Base-by-base conservation (phyloP, 2,888 invertebrate species). In the Arctia plantaginis region DNA sequence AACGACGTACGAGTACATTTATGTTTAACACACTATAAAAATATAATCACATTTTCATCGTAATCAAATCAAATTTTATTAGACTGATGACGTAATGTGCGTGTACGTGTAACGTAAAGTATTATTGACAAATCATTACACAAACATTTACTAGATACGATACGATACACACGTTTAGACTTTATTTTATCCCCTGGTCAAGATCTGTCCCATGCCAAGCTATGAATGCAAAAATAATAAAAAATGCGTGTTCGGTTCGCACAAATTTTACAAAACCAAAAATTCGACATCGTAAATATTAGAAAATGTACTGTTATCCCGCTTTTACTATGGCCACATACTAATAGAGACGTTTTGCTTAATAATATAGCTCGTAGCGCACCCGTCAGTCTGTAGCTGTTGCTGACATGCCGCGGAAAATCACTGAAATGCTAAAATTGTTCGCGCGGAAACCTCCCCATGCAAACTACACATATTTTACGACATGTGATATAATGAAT, bases 391-490 rank as follows among this genome's bases (percentile, higher is more conserved):
- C 74, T 71, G 76, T 72, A 71, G 77, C 81, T 82, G 83, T 41
- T 65, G 77, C 85, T 80, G 85, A 82, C 83, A 76, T 71, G 75
- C 51, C 70, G 66, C 59, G 77, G 76, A 74, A 81, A 80, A 81
- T 83, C 84, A 84, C 80, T 81, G 77, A 78, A 80, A 78, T 68
- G 78, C 78, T 80, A 66, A 80, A 82, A 81, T 81, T 80, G 72
- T 71, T 77, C 74, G 73, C 75, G 70, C 51, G 68, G 67, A 73
- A 79, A 72, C 66, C 75, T 73, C 68, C 64, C 18, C 69, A 71
- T 69, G 70, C 77, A 77, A 76, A 59, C 71, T 69, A 70, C 75
- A 74, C 62, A 73, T 66, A 74, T 78, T 76, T 81, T 62, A 72
- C 59, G n/a, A 65, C 33, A 35, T 39, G 23, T 23, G n/a, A 66